Conservation (phyloP, 2,797 vertebrate species). For the Halcyon smyrnensis region DNA sequence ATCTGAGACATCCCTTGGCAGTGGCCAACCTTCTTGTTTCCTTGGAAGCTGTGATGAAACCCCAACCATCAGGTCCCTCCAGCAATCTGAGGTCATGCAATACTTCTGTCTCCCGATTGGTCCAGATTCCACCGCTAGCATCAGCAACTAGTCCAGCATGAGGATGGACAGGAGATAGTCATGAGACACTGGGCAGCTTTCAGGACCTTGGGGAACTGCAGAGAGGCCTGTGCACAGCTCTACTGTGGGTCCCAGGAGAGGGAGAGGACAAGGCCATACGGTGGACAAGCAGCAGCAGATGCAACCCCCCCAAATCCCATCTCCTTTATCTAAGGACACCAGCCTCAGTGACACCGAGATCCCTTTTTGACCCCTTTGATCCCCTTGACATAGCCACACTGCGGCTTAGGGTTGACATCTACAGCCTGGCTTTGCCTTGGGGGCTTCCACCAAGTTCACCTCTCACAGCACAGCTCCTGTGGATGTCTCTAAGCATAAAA, state of each 20-base stretch:
- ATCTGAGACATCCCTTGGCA: background rate
- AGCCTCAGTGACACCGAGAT: background rate
- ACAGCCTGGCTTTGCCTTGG: background rate
- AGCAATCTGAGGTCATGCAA: background rate
- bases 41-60: background rate
- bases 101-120: background rate
- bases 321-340: background rate
- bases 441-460: background rate
- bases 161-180: background rate
- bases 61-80: background rate
- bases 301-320: background rate
- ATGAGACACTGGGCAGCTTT: background rate
- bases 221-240: background rate
- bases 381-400: rapidly evolving
- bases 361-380: background rate
- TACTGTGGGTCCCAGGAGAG: background rate
- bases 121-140: background rate
- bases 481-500: background rate
- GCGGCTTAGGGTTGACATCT: background rate
- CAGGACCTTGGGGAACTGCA: rapidly evolving
- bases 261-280: background rate
- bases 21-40: background rate
- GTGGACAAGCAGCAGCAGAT: background rate
- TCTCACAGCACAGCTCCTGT: background rate
- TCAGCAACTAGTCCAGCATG: background rate